Conservation (phyloP, 2,113 vertebrate species). For the Ameiurus melas region DNA sequence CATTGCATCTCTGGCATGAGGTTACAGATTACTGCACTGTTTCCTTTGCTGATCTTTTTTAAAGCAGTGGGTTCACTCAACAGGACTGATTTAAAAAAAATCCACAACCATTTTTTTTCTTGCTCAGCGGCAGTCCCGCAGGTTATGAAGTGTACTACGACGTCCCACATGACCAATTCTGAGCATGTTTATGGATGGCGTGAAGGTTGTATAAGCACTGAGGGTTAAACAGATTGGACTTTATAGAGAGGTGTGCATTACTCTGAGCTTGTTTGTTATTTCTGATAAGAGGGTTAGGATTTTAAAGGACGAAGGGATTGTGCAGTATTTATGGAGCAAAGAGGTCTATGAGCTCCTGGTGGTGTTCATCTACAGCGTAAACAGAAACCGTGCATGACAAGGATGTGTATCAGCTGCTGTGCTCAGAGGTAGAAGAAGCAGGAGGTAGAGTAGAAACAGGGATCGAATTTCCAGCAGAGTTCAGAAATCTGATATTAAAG, state of each 20-base stretch:
- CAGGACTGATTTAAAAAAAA: neutral
- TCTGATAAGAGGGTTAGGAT: neutral
- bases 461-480: neutral
- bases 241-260: neutral
- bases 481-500: neutral
- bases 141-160: neutral
- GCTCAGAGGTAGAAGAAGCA: neutral
- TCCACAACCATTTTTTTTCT: neutral
- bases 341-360: neutral
- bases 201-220: neutral
- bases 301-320: neutral
- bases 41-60: neutral
- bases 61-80: neutral
- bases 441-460: neutral
- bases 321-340: neutral
- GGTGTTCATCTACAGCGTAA: neutral
- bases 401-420: neutral
- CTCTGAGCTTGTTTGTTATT: neutral
- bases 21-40: neutral
- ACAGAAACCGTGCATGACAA: neutral
- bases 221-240: no score
- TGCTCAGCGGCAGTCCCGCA: neutral
- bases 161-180: neutral
- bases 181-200: neutral
- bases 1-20: neutral